A percentile compares a stretch with the other conserved stretches of the same genome.
Conservation (phyloP, 2,888 invertebrate genomes). For the Leptopilina syphax region DNA sequence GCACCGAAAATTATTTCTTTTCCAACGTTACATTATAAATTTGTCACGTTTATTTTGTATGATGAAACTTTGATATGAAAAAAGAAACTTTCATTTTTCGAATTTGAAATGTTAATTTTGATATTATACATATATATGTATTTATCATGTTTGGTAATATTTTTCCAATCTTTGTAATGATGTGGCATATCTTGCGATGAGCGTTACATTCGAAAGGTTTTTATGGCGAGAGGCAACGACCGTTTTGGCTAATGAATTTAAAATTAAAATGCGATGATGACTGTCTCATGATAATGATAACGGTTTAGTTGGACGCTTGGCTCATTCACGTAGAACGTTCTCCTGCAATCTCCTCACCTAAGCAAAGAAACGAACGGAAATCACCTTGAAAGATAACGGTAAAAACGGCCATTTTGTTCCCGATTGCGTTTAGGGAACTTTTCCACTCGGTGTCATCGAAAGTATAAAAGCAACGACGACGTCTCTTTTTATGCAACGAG, state of each 20-base stretch:
- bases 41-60: too few relatives aligned
- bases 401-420: slow-evolving; percentile 61
- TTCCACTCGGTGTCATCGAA: slow-evolving; percentile 64
- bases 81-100: too few relatives aligned
- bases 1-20: too few relatives aligned
- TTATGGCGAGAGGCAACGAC: slow-evolving; percentile 1
- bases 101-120: too few relatives aligned
- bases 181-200: too few relatives aligned
- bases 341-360: neutral
- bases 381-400: slow-evolving; percentile 58
- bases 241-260: slow-evolving; percentile 18
- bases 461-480: slow-evolving; percentile 48
- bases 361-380: slow-evolving; percentile 24
- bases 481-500: neutral
- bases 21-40: too few relatives aligned
- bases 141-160: too few relatives aligned
- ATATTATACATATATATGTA: too few relatives aligned
- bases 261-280: slow-evolving; percentile 34
- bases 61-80: too few relatives aligned
- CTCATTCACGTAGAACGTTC: slow-evolving; percentile 42
- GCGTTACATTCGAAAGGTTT: too few relatives aligned
- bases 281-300: slow-evolving; percentile 33
- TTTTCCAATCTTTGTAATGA: too few relatives aligned
- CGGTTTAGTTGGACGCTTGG: slow-evolving; percentile 30
- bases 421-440: slow-evolving; percentile 67